Percentiles rank a stretch among this genome's conserved stretches.
phyloP scores from a whole-genome alignment of 2,113 vertebrate genomes.

The Sander lucioperca region DNA sequence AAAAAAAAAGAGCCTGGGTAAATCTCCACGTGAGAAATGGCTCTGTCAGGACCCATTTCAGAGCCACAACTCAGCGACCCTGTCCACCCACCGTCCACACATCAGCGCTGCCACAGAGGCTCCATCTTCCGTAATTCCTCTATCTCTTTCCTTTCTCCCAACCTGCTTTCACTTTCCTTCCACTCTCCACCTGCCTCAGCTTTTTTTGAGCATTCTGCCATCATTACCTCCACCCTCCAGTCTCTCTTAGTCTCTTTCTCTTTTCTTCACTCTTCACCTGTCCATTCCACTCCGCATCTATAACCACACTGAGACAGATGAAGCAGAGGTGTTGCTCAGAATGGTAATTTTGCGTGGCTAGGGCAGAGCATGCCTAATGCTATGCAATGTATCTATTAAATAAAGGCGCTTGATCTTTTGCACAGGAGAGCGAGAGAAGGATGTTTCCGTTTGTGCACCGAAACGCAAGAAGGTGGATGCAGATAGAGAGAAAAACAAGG shows the following conservation, averaged over 20 bases:
- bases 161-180: slow-evolving; percentile 18
- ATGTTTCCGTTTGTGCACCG: neutral
- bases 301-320: slow-evolving; percentile 20
- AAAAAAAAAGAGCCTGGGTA: slow-evolving; percentile 58
- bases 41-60: slow-evolving; percentile 80
- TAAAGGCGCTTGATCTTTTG: slow-evolving; percentile 10
- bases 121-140: slow-evolving; percentile 52
- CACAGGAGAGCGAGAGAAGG: neutral
- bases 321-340: slow-evolving; percentile 20
- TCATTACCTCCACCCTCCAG: slow-evolving; percentile 55
- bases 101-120: slow-evolving; percentile 58
- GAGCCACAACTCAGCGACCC: slow-evolving; percentile 76
- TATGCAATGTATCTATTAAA: neutral
- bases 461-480: neutral
- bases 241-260: slow-evolving; percentile 14
- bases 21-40: slow-evolving; percentile 81
- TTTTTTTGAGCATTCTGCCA: slow-evolving; percentile 17
- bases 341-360: slow-evolving; percentile 15
- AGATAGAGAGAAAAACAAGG: neutral
- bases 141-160: slow-evolving; percentile 27
- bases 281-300: slow-evolving; percentile 46
- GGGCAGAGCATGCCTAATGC: slow-evolving; percentile 8
- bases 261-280: slow-evolving; percentile 24
- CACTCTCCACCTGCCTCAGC: slow-evolving; percentile 28
- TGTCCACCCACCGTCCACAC: slow-evolving; percentile 72